Base-by-base conservation (phyloP, 2,888 invertebrate genomes). In the Phragmatobia fuliginosa region DNA sequence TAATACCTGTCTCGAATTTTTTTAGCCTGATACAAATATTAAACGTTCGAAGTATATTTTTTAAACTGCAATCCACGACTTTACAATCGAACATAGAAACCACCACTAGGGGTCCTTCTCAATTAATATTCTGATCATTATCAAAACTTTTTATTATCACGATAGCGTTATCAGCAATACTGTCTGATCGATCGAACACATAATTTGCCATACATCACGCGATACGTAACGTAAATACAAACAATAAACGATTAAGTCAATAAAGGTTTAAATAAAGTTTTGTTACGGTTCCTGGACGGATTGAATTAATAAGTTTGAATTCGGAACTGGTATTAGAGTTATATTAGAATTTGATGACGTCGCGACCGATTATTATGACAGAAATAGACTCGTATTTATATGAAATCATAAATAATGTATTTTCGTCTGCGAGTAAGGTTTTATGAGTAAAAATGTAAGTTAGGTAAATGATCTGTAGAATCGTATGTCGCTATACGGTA, bases 171-270 rank as follows among this genome's bases (percentile, higher is more conserved):
- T 85, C 85, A 82, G 78, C 68, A 72, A 80, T 83, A 80, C 76
- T 73, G 72, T 72, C 70, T 73, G 74, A 84, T 88, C 84, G 84
- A 85, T 87, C 82, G 81, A 67, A 63, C 72, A 69, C 69, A 77
- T 77, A 77, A 82, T 82, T 83, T 78, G 80, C 75, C 68, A 68
- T 71, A 72, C 72, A 73, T 77, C 91, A 90, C 89, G 90, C 91
- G 77, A 85, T 83, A 80, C 83, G 79, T 68, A 64, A 64, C 75
- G 75, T 78, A 79, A 80, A 78, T 80, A 76, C 67, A 74, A 75
- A 80, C 77, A 84, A 78, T 88, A 85, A 87, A 88, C 66, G 63
- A 84, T 87, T 84, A 81, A 79, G 80, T 70, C 76, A 56, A 68
- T 76, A 62, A 60, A 69, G 49, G 63, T 71, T 73, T 70, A 67